A percentile compares a stretch with the other conserved stretches of the same genome.
Evolutionary conservation across 2,797 vertebrate species (phyloP).

Genomic region (Chloroceryle amazona): DNA sequence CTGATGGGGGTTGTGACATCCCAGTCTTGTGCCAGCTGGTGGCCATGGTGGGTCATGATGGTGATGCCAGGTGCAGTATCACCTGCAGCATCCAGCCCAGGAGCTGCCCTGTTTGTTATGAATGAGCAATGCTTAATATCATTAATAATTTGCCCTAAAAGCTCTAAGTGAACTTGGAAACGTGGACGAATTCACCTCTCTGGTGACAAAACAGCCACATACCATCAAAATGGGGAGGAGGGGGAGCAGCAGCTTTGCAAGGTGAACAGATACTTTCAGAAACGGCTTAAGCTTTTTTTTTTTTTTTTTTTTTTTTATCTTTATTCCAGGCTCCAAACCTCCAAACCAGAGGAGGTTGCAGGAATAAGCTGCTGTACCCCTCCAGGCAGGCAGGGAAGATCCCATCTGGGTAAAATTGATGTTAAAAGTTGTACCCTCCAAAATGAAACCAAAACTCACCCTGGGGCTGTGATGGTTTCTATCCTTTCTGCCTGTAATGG

Average conservation of each 20-base stretch:
- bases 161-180: background rate
- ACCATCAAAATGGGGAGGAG: no score
- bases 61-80: no score
- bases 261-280: background rate
- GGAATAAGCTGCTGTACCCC: background rate
- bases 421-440: fast-evolving
- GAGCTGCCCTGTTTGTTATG: background rate
- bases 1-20: background rate
- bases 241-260: background rate
- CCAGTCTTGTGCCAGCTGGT: fast-evolving
- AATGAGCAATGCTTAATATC: background rate
- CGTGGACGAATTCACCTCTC: background rate
- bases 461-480: fast-evolving
- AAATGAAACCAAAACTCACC: background rate
- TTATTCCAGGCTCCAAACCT: background rate
- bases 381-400: background rate
- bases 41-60: fast-evolving
- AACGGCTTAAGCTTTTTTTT: background rate
- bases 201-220: background rate
- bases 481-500: background rate
- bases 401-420: fast-evolving
- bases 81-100: background rate
- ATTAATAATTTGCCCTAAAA: background rate
- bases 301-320: background rate
- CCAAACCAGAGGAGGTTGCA: background rate